phyloP scores from a whole-genome alignment of 1,140 invertebrate genomes.

The Apis dorsata region DNA sequence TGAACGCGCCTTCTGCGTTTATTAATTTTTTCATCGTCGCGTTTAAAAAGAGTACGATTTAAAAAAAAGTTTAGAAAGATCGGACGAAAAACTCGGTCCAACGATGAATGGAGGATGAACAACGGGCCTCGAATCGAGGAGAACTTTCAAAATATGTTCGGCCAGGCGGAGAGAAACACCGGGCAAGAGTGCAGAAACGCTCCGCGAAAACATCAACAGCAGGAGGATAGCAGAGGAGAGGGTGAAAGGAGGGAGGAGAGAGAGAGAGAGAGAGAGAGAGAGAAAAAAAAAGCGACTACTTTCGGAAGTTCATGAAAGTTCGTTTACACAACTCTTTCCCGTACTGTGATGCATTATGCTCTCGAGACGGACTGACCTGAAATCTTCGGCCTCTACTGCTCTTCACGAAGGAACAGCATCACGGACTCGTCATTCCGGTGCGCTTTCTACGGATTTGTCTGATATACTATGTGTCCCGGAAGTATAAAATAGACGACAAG shows the following conservation, averaged over 20 bases:
- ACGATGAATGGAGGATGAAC: not conserved
- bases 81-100: not conserved
- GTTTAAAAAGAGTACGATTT: no score
- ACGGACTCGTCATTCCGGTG: constrained; percentile 61
- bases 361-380: constrained; percentile 77
- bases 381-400: constrained; percentile 74
- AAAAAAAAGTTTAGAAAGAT: no score
- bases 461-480: constrained; percentile 56
- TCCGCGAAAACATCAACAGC: constrained; percentile 37
- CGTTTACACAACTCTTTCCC: constrained; percentile 76
- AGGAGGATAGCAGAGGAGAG: constrained; percentile 11
- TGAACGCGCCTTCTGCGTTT: no score
- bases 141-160: not conserved
- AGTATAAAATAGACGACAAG: not conserved
- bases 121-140: not conserved
- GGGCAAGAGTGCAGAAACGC: constrained; percentile 44
- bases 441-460: constrained; percentile 55
- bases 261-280: not conserved
- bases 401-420: constrained; percentile 59
- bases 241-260: constrained; percentile 14
- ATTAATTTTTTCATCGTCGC: no score
- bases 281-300: constrained; percentile 66
- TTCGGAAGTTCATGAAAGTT: constrained; percentile 76
- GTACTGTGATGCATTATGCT: constrained; percentile 75
- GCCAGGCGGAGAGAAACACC: not conserved